A percentile compares a stretch with the other conserved stretches of the same genome.
Evolutionary conservation across 2,888 invertebrate genomes (phyloP).

Genomic region (Taenaris catops): DNA sequence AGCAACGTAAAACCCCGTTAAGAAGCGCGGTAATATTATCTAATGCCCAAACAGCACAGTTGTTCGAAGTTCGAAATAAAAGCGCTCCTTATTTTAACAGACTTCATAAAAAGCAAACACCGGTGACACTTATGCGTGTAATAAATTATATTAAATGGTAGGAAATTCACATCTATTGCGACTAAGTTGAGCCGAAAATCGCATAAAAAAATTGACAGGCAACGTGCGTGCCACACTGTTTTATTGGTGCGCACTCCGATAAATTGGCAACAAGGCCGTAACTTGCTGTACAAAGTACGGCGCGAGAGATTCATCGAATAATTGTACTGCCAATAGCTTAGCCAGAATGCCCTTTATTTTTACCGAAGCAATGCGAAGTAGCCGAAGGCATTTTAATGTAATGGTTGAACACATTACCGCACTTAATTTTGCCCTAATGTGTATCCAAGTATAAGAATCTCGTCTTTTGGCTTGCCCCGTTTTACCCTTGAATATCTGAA

Average conservation of each 20-base stretch:
- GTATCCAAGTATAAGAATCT: conserved; percentile 56
- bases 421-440: conserved; percentile 78
- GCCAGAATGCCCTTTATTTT: conserved; percentile 46
- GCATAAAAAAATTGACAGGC: conserved; percentile 24
- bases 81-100: conserved; percentile 14
- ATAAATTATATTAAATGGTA: conserved; percentile 6
- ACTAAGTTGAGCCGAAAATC: conserved; percentile 21
- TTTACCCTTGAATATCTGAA: conserved; percentile 68
- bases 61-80: no score
- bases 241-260: conserved; percentile 32
- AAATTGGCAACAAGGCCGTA: conserved; percentile 43
- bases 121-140: conserved; percentile 16
- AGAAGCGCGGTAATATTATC: no score
- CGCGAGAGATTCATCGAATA: conserved; percentile 55
- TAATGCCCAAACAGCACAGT: no score
- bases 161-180: conserved; percentile 17
- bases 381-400: conserved; percentile 74
- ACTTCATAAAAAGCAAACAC: conserved; percentile 20
- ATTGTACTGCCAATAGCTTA: conserved; percentile 58
- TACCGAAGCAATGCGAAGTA: conserved; percentile 52
- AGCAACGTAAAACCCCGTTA: no score
- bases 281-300: conserved; percentile 38
- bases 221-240: conserved; percentile 25
- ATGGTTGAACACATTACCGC: conserved; percentile 71
- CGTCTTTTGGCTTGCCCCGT: conserved; percentile 46